Evolutionary conservation across 2,888 invertebrate species (phyloP).

Genomic region (Ethmia dodecea): DNA sequence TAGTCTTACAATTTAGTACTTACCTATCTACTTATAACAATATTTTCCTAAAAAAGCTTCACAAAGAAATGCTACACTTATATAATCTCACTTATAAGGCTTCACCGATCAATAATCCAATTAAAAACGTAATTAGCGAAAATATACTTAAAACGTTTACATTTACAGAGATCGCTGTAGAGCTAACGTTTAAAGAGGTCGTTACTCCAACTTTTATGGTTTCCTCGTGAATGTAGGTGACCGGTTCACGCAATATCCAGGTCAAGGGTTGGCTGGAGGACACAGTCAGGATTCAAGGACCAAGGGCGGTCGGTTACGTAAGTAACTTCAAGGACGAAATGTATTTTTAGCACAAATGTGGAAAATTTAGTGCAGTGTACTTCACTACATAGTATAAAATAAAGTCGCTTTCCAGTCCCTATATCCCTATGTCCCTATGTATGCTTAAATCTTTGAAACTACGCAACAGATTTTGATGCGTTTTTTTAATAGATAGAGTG

Average conservation of each 20-base stretch:
- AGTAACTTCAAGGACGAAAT: not conserved
- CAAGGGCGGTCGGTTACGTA: not conserved
- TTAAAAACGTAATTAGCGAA: not conserved
- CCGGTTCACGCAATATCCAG: constrained; percentile 23
- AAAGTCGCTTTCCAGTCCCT: not conserved
- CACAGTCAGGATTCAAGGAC: constrained; percentile 10
- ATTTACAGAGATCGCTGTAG: too few species aligned
- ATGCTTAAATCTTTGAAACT: too few species aligned
- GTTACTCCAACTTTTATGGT: constrained; percentile 32
- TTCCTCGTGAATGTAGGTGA: constrained; percentile 32
- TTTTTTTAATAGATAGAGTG: too few species aligned
- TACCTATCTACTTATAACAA: too few species aligned
- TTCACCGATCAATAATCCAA: not conserved
- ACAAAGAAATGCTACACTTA: too few species aligned
- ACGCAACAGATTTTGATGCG: too few species aligned
- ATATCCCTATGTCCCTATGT: not conserved
- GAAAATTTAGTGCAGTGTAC: too few species aligned
- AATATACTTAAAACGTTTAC: not conserved
- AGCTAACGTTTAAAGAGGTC: constrained; percentile 1
- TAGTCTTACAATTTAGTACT: too few species aligned
- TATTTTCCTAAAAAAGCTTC: too few species aligned
- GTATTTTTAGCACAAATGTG: not conserved
- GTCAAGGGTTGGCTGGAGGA: constrained; percentile 32
- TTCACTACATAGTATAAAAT: too few species aligned
- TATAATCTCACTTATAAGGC: too few species aligned